These are phyloP conservation scores for Staurois parvus DNA, from an alignment of 2,797 vertebrate genomes.

Conservation along the genomic window DNA sequence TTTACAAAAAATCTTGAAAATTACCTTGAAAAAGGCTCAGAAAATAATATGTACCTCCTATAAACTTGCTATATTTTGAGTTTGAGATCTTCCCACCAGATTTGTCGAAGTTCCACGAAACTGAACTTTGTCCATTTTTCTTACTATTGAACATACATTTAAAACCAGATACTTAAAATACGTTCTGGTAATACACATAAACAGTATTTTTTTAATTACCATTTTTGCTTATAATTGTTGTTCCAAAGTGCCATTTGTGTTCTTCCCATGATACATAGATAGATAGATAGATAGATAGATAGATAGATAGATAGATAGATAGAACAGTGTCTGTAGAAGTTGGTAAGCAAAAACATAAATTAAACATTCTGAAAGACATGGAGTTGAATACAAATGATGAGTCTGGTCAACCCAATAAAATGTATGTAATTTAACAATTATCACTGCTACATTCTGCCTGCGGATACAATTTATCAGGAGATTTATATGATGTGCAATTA, in stretches of 20 bases:
- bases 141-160: too few species aligned
- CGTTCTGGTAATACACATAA: background rate
- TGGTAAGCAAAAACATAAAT: slow-evolving; percentile 45
- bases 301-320: too few species aligned
- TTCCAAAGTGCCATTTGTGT: slow-evolving; percentile 69
- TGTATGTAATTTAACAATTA: slow-evolving; percentile 82
- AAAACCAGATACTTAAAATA: too few species aligned
- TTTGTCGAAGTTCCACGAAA: too few species aligned
- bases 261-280: too few species aligned
- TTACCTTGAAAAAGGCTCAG: too few species aligned
- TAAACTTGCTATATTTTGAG: too few species aligned
- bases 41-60: too few species aligned
- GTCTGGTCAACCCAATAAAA: slow-evolving; percentile 72
- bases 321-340: slow-evolving; percentile 66
- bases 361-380: background rate
- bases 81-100: too few species aligned
- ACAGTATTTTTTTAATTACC: background rate
- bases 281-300: too few species aligned
- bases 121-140: too few species aligned
- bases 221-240: slow-evolving; percentile 67
- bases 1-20: too few species aligned
- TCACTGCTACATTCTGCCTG: slow-evolving; percentile 75
- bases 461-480: slow-evolving; percentile 80
- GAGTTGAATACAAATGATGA: slow-evolving; percentile 70
- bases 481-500: slow-evolving; percentile 82